Evolutionary conservation across 2,113 vertebrate genomes (phyloP), one percentile per base, ranked within the genome.

Genomic region (Suncus etruscus): DNA sequence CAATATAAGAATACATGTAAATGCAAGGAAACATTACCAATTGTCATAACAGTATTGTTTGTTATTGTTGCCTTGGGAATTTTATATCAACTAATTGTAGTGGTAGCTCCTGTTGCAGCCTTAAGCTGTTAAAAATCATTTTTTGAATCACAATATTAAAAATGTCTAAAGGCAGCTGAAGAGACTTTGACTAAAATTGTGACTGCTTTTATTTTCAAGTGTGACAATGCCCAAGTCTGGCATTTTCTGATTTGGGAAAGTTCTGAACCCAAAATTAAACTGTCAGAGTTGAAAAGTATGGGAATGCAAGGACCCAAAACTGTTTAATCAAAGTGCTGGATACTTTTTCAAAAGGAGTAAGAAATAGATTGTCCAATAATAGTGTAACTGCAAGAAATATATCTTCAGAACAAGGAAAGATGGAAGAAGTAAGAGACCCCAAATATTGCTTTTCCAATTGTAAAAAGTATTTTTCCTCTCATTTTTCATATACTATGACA

Each of bases 261-360:
- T 97, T 97, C 96, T 96, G 94, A 96, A 86, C 76, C 95, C 97
- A 94, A 98, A 97, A 98, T 98, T 98, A 98, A 98, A 97, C 97
- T 98, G 97, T 98, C 97, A 96, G 79, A 90, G 93, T 94, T 96
- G 96, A 96, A 97, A 98, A 97, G 96, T 97, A 97, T 97, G 96
- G 89, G 96, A 94, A 95, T 96, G 78, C 96, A 94, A 97, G 95
- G 84, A 96, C 94, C 91, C 94, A 95, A 93, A 96, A 93, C 51
- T 96, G 93, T 97, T 98, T 97, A 97, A 97, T 98, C 97, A 96
- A 95, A 97, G 73, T 95, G 83, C 91, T 96, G 85, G 91, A 74
- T 93, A 96, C 9, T 5, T 94, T 96, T 94, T 96, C 45, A 47
- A 95, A 97, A 96, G 73, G 63, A 61, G 58, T 89, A 95, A 87